Evolutionary conservation across 2,797 vertebrate species (phyloP).

Genomic region (Botia almorhae): DNA sequence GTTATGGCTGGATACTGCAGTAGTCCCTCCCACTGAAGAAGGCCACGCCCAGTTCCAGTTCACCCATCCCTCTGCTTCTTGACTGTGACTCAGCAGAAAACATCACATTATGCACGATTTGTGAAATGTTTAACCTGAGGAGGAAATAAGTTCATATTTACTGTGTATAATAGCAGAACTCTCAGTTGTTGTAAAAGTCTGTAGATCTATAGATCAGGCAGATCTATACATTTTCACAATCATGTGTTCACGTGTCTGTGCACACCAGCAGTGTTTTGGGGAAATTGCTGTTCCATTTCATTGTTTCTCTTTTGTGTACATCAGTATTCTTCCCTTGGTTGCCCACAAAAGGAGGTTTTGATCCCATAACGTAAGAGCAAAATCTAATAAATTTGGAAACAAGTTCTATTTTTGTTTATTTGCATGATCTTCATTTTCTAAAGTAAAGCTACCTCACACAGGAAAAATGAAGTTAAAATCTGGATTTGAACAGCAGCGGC

Average conservation of each 20-base stretch:
- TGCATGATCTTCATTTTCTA: constrained; percentile 71
- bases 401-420: constrained; percentile 70
- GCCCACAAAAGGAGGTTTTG: constrained; percentile 70
- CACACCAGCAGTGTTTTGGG: constrained; percentile 76
- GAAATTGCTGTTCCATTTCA: constrained; percentile 75
- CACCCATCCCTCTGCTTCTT: constrained; percentile 67
- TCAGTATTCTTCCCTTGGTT: constrained; percentile 63
- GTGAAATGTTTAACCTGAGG: constrained; percentile 69
- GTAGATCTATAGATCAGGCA: constrained; percentile 86
- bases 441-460: constrained; percentile 76
- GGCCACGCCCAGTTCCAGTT: constrained; percentile 76
- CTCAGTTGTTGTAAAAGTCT: constrained; percentile 95
- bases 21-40: constrained; percentile 77
- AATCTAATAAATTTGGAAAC: constrained; percentile 67
- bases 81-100: constrained; percentile 73
- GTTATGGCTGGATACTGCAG: constrained; percentile 67
- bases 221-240: constrained; percentile 83
- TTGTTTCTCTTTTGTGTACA: constrained; percentile 60
- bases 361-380: constrained; percentile 63
- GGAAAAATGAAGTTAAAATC: constrained; percentile 76
- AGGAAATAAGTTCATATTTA: constrained; percentile 77
- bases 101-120: constrained; percentile 77
- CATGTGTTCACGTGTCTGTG: constrained; percentile 75
- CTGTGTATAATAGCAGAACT: constrained; percentile 84
- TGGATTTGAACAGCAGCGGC: constrained; percentile 66